Evolutionary conservation across 2,113 vertebrate species (phyloP), one percentile per base, ranked within the genome.

Genomic region (Neolamprologus hecqui): DNA sequence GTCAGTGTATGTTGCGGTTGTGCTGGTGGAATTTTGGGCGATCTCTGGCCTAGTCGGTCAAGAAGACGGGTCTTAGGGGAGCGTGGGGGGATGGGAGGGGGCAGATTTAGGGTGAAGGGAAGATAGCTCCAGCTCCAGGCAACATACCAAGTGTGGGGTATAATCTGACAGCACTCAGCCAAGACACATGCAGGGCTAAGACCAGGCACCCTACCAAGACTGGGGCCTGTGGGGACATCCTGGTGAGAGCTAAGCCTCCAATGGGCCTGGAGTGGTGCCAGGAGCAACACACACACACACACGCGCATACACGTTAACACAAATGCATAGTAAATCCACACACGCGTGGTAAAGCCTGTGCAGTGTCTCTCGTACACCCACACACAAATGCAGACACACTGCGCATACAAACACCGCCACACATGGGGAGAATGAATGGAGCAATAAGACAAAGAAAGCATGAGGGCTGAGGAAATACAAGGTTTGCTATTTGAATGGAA

Each of bases 141-240:
- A 91, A 86, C 90, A 88, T 84, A 94, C 94, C 91, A 94, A 95
- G 93, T 90, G 93, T 85, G 93, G 90, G 89, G 92, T 96, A 92
- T 94, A 96, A 94, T 96, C 94, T 95, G 95, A 94, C 93, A 90
- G 93, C 87, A 86, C 89, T 95, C 93, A 91, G 94, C 92, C 96
- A 92, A 92, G 93, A 94, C 90, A 77, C 91, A 95, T 92, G 92
- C 93, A 93, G 95, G 93, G 94, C 93, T 95, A 95, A 95, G 90
- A 94, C 90, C 92, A 96, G 95, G 93, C 95, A 85, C 93, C 95
- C 94, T 89, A 96, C 95, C 95, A 96, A 94, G 94, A 84, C 93
- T 33, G 54, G 87, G 93, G 94, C 94, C 93, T 94, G 90, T 83
- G 89, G 93, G 95, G 96, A 95, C 87, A 82, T 96, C 96, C 95